Evolutionary conservation across 2,888 invertebrate species (phyloP), one percentile per base, ranked within the genome.

Genomic region (Acrobasis suavella): DNA sequence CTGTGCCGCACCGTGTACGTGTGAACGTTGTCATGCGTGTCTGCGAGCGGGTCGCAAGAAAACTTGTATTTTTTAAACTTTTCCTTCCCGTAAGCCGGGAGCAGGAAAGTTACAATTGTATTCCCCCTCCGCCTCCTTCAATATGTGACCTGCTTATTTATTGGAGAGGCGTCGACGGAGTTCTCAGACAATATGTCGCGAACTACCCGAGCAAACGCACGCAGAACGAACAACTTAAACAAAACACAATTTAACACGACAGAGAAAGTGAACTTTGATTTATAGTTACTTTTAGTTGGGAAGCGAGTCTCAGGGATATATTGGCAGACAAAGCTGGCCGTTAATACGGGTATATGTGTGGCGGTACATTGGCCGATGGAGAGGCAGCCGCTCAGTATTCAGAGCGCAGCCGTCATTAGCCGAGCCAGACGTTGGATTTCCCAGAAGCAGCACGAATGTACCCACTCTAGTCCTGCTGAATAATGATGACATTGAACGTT

Each of bases 61-160:
- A 89, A 91, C 90, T 91, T 91, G 87, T 91, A 87, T 91, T 91
- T 92, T 92, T 91, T 91, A 91, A 92, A 91, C 87, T 92, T 85
- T 85, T 85, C 87, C 87, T 86, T 83, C 83, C 79, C 85, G 83
- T 86, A 85, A 86, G 86, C 82, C 77, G 83, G n/a, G 81, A 81
- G 83, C 80, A 83, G 78, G 82, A 90, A 92, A 92, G 90, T 92
- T 92, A 90, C 91, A 91, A 92, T 92, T 91, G 91, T 90, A 83
- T 91, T 88, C 87, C 82, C 87, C 85, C 87, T 85, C 78, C 80
- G 78, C 87, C 89, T 86, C 88, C 85, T 90, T 89, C 91, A 91
- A 91, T 92, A 91, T 92, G 92, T 92, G 92, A 91, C 91, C 91
- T 90, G 92, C 84, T 91, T 91, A 91, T 91, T 91, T 92, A 92